Conservation (phyloP, 2,888 invertebrate genomes). For the Oscheius sp. region DNA sequence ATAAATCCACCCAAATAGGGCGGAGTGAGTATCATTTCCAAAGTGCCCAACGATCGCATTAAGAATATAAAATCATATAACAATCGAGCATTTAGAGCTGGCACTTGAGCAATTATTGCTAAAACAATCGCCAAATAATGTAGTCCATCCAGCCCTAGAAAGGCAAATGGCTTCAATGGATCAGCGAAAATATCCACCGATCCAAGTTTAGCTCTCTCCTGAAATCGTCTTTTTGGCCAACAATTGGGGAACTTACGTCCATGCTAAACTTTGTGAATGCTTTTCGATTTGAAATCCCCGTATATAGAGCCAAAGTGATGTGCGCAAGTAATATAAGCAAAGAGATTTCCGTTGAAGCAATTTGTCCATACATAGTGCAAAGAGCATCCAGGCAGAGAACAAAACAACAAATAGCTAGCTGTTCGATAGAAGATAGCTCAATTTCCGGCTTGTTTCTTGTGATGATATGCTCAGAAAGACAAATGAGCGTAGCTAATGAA, state of each 20-base stretch:
- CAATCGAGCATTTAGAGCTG: conserved; percentile 1
- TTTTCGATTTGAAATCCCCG: neutral
- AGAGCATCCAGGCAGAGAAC: conserved; percentile 5
- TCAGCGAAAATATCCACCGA: conserved; percentile 21
- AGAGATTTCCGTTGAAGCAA: conserved; percentile 18
- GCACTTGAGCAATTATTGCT: conserved; percentile 9
- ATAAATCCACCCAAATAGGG: conserved; percentile 25
- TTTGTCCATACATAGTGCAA: neutral
- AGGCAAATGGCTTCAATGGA: conserved; percentile 1
- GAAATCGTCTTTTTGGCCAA: neutral
- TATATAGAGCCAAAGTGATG: neutral
- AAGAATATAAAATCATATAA: neutral
- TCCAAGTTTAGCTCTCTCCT: conserved; percentile 5
- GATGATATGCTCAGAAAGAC: conserved; percentile 16
- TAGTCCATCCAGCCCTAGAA: conserved; percentile 12
- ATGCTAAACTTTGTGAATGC: neutral
- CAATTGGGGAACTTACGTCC: neutral
- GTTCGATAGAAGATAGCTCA: neutral
- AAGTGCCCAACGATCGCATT: conserved; percentile 13
- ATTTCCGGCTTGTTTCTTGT: conserved; percentile 2
- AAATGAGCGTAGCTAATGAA: conserved; percentile 3
- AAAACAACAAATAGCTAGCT: neutral
- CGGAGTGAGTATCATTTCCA: conserved; percentile 19
- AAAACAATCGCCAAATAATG: conserved; percentile 14
- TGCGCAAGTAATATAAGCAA: conserved; percentile 6